Base-by-base conservation (phyloP, 2,797 vertebrate species). In the Acomys russatus region DNA sequence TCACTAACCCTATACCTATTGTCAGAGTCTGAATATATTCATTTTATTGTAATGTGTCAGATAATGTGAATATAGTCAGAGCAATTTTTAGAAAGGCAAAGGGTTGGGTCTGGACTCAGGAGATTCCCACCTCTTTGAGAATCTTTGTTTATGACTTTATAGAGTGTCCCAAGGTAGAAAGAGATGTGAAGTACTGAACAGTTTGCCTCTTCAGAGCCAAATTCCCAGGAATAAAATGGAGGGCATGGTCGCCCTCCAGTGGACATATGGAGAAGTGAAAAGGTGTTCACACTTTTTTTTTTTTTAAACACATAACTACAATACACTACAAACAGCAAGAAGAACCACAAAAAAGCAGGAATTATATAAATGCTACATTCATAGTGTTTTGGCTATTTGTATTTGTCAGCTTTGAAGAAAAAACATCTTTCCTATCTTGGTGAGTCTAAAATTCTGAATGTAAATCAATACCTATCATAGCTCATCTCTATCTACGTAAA, bases 161-260 rank as follows among this genome's bases (percentile, higher is more conserved):
- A 79, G 63, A 22, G 10, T 8, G 61, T 80, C 17, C 78, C 28
- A 84, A 97, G 54, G 70, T 74, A 61, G 61, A 68, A 35, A 79
- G 78, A 78, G 78, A 79, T 79, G 18, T 84, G 64, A 15, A 61
- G 68, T 11, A 38, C 22, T 7, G 0, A 8, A 23, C 22, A 49
- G 5, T 1, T 54, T 88, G 10, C 18, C 4, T 0, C 0, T 30
- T 66, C 20, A n/a, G 3, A 66, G 25, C 20, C 23, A 3, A 2
- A 0, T 12, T 38, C n/a, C 4, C 1, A 33, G 64, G 84, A 89
- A 35, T 73, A 54, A 87, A 94, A 68, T 33, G 30, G 87, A 61
- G 30, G 38, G 33, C 85, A 78, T 14, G 30, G 22, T 20, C 1
- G 94, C 97, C 97, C 96, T 88, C 97, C 96, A 94, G 96, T 96